These are phyloP conservation scores for Entosphenus tridentatus DNA, from an alignment of 2,113 vertebrate genomes.

Conservation along the genomic window DNA sequence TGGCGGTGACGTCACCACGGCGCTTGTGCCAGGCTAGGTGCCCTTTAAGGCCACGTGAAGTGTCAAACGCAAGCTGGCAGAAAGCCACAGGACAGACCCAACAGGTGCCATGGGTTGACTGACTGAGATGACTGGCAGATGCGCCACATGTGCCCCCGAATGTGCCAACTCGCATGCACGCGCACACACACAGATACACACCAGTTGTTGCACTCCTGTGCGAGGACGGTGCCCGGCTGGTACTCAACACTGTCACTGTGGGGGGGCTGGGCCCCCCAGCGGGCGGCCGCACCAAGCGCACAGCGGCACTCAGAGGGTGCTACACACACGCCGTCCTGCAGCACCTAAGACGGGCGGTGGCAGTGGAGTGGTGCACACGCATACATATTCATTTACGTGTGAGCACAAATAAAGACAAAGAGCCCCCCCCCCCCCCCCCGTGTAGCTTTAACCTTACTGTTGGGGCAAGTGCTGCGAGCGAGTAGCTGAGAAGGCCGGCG, in stretches of 20 bases:
- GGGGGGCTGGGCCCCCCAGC: conserved; percentile 18
- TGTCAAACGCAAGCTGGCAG: too few species aligned
- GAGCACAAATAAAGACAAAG: neutral
- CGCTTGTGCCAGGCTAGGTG: too few species aligned
- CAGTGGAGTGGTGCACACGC: neutral
- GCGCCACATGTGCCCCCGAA: too few species aligned
- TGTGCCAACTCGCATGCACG: too few species aligned
- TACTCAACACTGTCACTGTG: conserved; percentile 19
- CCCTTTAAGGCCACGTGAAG: too few species aligned
- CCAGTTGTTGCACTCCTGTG: conserved; percentile 40
- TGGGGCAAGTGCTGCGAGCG: too few species aligned
- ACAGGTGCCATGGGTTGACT: too few species aligned
- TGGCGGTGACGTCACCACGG: too few species aligned
- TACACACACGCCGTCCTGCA: conserved; percentile 26
- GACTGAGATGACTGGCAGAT: too few species aligned
- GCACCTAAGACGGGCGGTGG: conserved; percentile 20
- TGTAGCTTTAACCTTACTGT: too few species aligned
- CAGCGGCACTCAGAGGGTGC: conserved; percentile 26
- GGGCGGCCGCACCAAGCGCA: conserved; percentile 14
- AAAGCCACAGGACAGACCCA: too few species aligned
- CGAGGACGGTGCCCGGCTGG: conserved; percentile 21
- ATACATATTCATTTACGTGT: neutral
- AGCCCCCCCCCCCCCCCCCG: neutral
- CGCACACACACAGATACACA: conserved; percentile 12
- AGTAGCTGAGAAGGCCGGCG: too few species aligned